Evolutionary conservation across 2,113 vertebrate species (phyloP).

Genomic region (Urocolius indicus): DNA sequence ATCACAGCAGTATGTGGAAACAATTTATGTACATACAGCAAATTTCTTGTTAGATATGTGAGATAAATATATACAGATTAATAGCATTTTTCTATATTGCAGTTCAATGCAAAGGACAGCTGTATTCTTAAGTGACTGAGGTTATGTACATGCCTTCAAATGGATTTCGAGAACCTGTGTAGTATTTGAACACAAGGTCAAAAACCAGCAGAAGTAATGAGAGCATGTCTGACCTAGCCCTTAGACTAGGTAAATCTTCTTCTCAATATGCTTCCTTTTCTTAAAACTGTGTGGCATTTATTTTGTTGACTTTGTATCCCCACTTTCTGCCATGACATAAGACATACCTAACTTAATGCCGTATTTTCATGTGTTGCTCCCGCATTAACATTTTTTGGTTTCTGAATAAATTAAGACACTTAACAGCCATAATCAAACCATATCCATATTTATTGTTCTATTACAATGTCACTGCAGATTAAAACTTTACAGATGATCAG

Average conservation of each 20-base stretch:
- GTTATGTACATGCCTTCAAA: background rate
- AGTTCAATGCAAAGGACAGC: background rate
- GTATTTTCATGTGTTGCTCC: background rate
- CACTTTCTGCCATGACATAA: background rate
- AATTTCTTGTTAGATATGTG: background rate
- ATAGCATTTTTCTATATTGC: background rate
- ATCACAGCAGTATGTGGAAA: background rate
- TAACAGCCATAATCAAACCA: conserved; percentile 53
- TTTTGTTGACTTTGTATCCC: background rate
- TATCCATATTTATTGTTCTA: conserved; percentile 42
- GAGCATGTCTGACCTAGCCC: background rate
- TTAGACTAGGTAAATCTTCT: background rate
- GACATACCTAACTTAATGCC: background rate
- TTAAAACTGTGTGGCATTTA: background rate
- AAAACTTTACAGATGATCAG: conserved; percentile 39
- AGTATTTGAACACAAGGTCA: background rate
- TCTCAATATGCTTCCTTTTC: background rate
- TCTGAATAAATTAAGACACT: conserved; percentile 52
- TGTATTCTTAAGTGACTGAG: background rate
- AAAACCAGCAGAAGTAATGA: background rate
- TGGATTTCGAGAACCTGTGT: background rate
- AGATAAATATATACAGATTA: background rate
- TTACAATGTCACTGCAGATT: conserved; percentile 43
- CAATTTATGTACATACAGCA: background rate
- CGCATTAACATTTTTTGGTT: conserved; percentile 25